Conservation (phyloP, 2,888 invertebrate genomes). For the Polydrusus pterygomalis region DNA sequence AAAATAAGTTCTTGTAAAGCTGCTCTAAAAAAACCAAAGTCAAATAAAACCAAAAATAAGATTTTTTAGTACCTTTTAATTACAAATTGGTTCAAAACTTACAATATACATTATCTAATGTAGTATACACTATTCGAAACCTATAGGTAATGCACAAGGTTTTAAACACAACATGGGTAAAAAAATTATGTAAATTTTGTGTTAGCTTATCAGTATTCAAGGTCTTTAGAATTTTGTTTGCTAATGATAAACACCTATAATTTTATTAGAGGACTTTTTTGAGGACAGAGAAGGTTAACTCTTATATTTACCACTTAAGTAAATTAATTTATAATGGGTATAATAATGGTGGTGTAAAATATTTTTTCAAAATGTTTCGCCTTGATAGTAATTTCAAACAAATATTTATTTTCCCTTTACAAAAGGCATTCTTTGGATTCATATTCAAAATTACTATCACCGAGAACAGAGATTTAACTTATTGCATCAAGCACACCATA, state of each 20-base stretch:
- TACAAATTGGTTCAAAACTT: slow-evolving; percentile 54
- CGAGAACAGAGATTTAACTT: background rate
- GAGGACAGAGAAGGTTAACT: background rate
- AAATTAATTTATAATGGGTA: background rate
- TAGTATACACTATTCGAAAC: slow-evolving; percentile 38
- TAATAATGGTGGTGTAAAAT: background rate
- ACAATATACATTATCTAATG: slow-evolving; percentile 47
- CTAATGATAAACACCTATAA: background rate
- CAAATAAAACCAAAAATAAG: slow-evolving; percentile 31
- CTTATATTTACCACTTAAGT: background rate
- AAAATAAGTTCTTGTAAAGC: no score
- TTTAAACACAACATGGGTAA: background rate
- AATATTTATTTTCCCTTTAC: background rate
- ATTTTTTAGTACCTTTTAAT: slow-evolving; percentile 44
- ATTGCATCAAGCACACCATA: background rate
- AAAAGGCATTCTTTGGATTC: background rate
- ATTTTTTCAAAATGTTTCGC: background rate
- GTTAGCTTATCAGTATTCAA: background rate
- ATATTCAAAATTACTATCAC: slow-evolving; percentile 3
- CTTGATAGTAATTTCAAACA: slow-evolving; percentile 13
- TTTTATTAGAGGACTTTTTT: background rate
- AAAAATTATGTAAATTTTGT: background rate
- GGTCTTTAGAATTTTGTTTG: background rate
- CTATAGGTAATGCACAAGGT: slow-evolving; percentile 7
- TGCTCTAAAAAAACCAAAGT: no score